Evolutionary conservation across 2,888 invertebrate genomes (phyloP), one percentile per base, ranked within the genome.

Genomic region (Lochmaea capreae): DNA sequence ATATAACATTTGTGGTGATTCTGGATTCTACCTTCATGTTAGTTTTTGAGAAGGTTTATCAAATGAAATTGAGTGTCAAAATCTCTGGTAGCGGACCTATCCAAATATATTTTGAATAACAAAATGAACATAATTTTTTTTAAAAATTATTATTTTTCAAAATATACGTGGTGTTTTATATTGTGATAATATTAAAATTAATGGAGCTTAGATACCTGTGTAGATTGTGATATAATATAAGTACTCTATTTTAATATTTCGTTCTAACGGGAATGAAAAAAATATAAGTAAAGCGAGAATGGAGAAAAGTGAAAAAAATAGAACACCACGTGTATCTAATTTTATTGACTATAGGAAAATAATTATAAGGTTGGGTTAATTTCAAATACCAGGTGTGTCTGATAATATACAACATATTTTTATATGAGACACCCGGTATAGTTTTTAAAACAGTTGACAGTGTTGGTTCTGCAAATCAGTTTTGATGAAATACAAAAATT

Each of bases 261-360:
- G 57, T 46, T 52, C 43, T 43, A 46, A 43, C 16, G 14, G 14
- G 12, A 16, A 26, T 54, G 63, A 68, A 10, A 61, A n/a, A 26
- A 63, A 54, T 54, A 54, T 39, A 52, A 33, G 33, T 33, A 49
- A 33, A 71, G 14, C 22, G 18, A 46, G 43, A 39, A 43, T 16
- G 62, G 43, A 43, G 12, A 63, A 63, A 39, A 11, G 14, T 12
- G 2, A 16, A 43, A 65, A 43, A 70, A 71, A 57, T 54, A 16
- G 43, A 73, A 73, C 67, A 73, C 71, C 68, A 73, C 71, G 71
- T 73, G 73, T 78, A 76, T 76, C 76, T 77, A 79, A 78, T 74
- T 76, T n/a, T n/a, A n/a, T 14, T 42, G 62, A 43, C 42, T 63
- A 42, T 43, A 16, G 9, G 62, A 33, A 67, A 46, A 54, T n/a